A percentile compares a stretch with the other conserved stretches of the same genome.
Conservation (phyloP, 2,888 invertebrate genomes). For the Apoda limacodes region DNA sequence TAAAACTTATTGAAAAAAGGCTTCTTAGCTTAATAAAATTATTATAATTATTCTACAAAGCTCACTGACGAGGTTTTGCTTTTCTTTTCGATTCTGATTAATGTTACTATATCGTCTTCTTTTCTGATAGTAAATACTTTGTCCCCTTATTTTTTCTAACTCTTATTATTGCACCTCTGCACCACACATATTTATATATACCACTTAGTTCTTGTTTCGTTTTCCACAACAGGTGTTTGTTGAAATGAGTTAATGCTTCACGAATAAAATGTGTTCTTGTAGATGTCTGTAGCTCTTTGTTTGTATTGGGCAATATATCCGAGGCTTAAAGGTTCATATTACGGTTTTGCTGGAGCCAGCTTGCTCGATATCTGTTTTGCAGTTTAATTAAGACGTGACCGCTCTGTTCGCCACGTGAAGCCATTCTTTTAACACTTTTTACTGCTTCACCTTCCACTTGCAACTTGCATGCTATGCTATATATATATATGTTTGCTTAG, state of each 20-base stretch:
- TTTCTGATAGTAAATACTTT: too few species aligned
- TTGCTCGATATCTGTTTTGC: neutral
- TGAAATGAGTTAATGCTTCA: too few species aligned
- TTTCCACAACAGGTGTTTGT: too few species aligned
- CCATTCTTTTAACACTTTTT: slow-evolving; percentile 9
- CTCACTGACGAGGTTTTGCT: neutral
- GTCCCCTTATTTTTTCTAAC: slow-evolving; percentile 3
- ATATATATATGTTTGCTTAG: too few species aligned
- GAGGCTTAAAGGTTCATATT: slow-evolving; percentile 1
- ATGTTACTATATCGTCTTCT: neutral
- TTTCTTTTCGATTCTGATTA: neutral
- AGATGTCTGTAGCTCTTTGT: too few species aligned
- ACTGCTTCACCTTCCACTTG: slow-evolving; percentile 9
- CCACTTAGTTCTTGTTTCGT: too few species aligned
- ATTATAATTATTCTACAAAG: too few species aligned
- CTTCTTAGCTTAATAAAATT: too few species aligned
- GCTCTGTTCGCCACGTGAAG: slow-evolving; percentile 17
- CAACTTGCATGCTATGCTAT: neutral
- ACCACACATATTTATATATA: slow-evolving; percentile 8
- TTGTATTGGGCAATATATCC: too few species aligned
- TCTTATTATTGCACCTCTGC: slow-evolving; percentile 1
- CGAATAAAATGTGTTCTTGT: too few species aligned
- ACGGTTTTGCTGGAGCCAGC: neutral
- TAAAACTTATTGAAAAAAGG: too few species aligned
- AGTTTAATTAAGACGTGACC: neutral